phyloP scores from a whole-genome alignment of 1,140 invertebrate species.

The Penaeus japonicus region DNA sequence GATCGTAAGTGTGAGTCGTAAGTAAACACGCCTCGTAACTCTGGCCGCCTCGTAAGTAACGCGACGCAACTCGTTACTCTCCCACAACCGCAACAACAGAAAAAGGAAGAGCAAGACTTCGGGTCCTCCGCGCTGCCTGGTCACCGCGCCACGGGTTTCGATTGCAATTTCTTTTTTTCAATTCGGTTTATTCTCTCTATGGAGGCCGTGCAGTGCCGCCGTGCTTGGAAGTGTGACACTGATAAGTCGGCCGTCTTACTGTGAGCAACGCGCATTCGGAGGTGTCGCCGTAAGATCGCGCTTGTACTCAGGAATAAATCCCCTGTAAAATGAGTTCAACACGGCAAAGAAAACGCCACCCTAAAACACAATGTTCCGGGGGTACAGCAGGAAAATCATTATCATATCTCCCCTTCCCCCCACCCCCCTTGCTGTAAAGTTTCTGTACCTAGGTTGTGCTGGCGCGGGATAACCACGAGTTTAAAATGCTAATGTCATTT shows the following conservation, averaged over 20 bases:
- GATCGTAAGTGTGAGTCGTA: conserved; percentile 56
- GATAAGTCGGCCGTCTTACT: too few relatives aligned
- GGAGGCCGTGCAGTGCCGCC: too few relatives aligned
- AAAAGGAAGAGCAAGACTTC: conserved; percentile 31
- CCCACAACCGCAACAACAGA: conserved; percentile 49
- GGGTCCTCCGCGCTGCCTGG: too few relatives aligned
- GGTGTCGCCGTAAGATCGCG: too few relatives aligned
- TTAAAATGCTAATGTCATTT: conserved; percentile 59
- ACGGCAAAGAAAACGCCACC: conserved; percentile 39
- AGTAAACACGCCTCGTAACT: conserved; percentile 56
- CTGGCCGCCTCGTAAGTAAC: conserved; percentile 47
- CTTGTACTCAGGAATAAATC: too few relatives aligned
- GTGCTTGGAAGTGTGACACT: too few relatives aligned
- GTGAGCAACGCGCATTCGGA: background rate
- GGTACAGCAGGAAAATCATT: conserved; percentile 50
- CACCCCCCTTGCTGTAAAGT: conserved; percentile 40
- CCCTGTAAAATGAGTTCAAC: conserved; percentile 7
- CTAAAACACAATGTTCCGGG: conserved; percentile 50
- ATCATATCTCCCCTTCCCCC: conserved; percentile 47
- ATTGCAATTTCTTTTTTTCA: background rate
- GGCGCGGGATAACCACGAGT: conserved; percentile 57
- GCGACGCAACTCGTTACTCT: conserved; percentile 51
- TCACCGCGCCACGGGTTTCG: background rate
- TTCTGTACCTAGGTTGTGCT: conserved; percentile 56
- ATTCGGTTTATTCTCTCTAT: background rate